A percentile compares a stretch with the other conserved stretches of the same genome.
phyloP scores from a whole-genome alignment of 2,888 invertebrate genomes.

The Nomada fucata region DNA sequence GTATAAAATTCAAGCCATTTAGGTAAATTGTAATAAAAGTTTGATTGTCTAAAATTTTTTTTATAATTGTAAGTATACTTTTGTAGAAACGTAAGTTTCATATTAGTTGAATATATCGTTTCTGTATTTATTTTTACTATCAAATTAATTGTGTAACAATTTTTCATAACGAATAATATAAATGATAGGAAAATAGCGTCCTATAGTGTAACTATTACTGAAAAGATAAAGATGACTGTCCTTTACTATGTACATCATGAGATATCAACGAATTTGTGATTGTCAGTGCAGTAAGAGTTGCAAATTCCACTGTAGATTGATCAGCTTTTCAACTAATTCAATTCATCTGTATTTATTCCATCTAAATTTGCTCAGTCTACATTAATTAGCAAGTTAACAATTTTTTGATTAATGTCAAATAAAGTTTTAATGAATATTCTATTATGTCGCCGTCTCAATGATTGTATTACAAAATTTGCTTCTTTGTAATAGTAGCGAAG shows the following conservation, averaged over 20 bases:
- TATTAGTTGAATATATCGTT: slow-evolving; percentile 58
- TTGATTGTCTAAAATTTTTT: slow-evolving; percentile 55
- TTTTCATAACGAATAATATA: slow-evolving; percentile 60
- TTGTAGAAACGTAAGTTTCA: slow-evolving; percentile 49
- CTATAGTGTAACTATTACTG: slow-evolving; percentile 49
- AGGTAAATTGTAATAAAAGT: slow-evolving; percentile 68
- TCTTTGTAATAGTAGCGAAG: slow-evolving; percentile 10
- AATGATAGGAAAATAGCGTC: slow-evolving; percentile 47
- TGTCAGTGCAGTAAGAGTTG: slow-evolving; percentile 53
- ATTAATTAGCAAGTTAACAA: slow-evolving; percentile 10
- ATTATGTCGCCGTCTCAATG: slow-evolving; percentile 31
- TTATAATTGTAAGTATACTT: slow-evolving; percentile 65
- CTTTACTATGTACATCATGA: slow-evolving; percentile 57
- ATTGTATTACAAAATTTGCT: slow-evolving; percentile 28
- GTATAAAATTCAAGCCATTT: slow-evolving; percentile 68
- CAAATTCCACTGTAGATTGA: slow-evolving; percentile 51
- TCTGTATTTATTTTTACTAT: slow-evolving; percentile 71
- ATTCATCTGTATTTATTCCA: slow-evolving; percentile 62
- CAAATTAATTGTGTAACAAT: slow-evolving; percentile 53
- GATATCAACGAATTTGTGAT: slow-evolving; percentile 72
- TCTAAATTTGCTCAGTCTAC: slow-evolving; percentile 58
- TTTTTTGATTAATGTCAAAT: slow-evolving; percentile 30
- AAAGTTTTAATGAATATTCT: slow-evolving; percentile 38
- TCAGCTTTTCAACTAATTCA: slow-evolving; percentile 40
- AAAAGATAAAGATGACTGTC: slow-evolving; percentile 50